Evolutionary conservation across 2,113 vertebrate species (phyloP).

Genomic region (western clawed frog (Xenopus tropicalis)): UCB_Xtro_10.0 CM004445.2:94404501-94405000

Average conservation of each 20-base stretch:
- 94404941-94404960: background rate
- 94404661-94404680: slow-evolving; percentile 13
- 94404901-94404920: background rate
- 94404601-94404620: slow-evolving; percentile 5
- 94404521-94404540: slow-evolving; percentile 18
- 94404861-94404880: background rate
- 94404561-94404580: slow-evolving; percentile 12
- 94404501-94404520: slow-evolving; percentile 33
- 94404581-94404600: slow-evolving; percentile 2
- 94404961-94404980: too few relatives aligned
- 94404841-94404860: background rate
- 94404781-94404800: background rate
- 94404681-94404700: background rate
- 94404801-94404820: background rate
- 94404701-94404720: too few relatives aligned
- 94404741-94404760: too few relatives aligned
- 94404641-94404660: slow-evolving; percentile 7
- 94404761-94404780: background rate
- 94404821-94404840: background rate
- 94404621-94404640: background rate
- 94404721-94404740: too few relatives aligned
- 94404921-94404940: background rate
- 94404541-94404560: slow-evolving; percentile 18
- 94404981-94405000: too few relatives aligned
- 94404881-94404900: background rate